Base-by-base conservation (phyloP, 1,140 invertebrate genomes). In the Kradibia gibbosae region DNA sequence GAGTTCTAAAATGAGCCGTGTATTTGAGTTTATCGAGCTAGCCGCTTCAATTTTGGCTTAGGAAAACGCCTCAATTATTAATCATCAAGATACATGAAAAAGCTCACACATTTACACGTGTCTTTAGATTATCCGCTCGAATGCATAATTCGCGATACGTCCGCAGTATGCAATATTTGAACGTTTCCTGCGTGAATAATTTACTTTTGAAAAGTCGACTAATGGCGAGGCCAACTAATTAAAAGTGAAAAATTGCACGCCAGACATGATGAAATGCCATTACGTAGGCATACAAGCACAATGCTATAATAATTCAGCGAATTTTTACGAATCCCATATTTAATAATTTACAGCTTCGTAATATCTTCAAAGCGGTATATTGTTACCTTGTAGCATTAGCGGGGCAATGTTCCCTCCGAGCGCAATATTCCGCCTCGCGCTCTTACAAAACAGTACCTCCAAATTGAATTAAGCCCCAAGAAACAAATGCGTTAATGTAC, bases 171-270 rank as follows among this genome's bases (percentile, higher is more conserved):
- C 8, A 48, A 48, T 53, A 11, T 20, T 53, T 53, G 50, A 8
- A 53, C 3, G 15, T 20, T 53, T 17, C 34, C 11, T 65, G 4
- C 15, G 3, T 13, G n/a, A 36, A 20, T 28, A 34, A 65, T 65
- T 65, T 60, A 36, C 31, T 36, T 65, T 65, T 36, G 31, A 1
- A 65, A 65, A 65, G 31, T 36, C 60, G 31, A 65, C 60, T 65
- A 65, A 36, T 65, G 20, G 60, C 17, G 60, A 15, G 31, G 8
- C 2, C 31, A 8, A 20, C 60, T 36, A 65, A 65, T 65, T 65
- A 36, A 65, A 65, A 65, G 60, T 65, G 60, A 65, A 65, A 65
- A 65, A 65, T 65, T 36, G 36, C 31, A 36, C 8, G 57, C 17
- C 25, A 62, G 57, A 15, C 25, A 34, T 11, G 28, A 62, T 62